Percentiles rank a stretch among this genome's conserved stretches.
phyloP scores from a whole-genome alignment of 1,140 invertebrate species.

The Metopolophium dirhodum region DNA sequence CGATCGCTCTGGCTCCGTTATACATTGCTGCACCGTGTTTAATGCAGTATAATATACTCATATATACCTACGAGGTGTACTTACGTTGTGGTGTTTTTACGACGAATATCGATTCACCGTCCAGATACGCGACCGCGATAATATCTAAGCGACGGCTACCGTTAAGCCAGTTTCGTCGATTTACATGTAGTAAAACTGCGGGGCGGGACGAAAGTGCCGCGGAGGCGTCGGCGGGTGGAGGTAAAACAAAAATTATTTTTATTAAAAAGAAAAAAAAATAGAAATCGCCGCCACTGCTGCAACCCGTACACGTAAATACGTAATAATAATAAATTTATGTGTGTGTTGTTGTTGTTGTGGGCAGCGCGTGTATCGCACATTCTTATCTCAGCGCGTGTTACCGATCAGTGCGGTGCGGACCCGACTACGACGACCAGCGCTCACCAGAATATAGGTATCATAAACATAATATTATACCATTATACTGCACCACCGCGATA shows the following conservation, averaged over 20 bases:
- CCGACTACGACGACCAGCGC: background rate
- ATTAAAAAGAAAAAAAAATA: background rate
- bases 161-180: slow-evolving; percentile 41
- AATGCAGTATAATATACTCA: too few relatives aligned
- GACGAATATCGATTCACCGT: slow-evolving; percentile 35
- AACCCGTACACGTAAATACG: background rate
- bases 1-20: background rate
- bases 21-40: background rate
- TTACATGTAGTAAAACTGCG: slow-evolving; percentile 12
- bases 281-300: background rate
- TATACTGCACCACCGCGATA: background rate
- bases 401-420: background rate
- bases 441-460: background rate
- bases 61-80: background rate
- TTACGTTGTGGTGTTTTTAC: background rate
- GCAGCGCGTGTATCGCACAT: slow-evolving; percentile 16
- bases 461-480: background rate
- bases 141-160: slow-evolving; percentile 47
- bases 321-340: background rate
- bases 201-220: background rate
- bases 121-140: slow-evolving; percentile 22
- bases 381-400: slow-evolving; percentile 4
- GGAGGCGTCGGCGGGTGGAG: background rate
- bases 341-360: background rate
- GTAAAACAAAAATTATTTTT: background rate